Conservation (phyloP, 2,797 vertebrate genomes). For the Phaenicophaeus curvirostris region DNA sequence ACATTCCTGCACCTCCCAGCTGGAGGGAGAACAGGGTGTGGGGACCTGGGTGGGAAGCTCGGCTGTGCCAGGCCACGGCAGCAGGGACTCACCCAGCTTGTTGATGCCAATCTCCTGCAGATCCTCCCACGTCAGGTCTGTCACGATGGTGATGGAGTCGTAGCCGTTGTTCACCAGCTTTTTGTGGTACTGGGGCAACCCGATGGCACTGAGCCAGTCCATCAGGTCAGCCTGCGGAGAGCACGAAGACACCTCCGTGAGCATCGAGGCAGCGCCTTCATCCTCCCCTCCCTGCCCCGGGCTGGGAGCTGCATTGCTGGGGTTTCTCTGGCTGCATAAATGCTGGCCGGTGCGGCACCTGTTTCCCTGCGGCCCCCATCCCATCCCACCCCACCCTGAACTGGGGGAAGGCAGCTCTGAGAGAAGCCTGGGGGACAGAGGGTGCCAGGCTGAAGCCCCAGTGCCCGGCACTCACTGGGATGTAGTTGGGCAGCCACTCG, state of each 20-base stretch:
- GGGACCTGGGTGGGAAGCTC: neutral
- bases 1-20: neutral
- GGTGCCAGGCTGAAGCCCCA: neutral
- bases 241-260: neutral
- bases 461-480: conserved; percentile 82
- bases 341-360: accelerated
- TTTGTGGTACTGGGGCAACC: conserved; percentile 90
- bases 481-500: conserved; percentile 94
- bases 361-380: neutral
- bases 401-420: neutral
- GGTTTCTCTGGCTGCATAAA: neutral
- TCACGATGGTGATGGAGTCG: conserved; percentile 92
- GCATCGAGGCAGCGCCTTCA: neutral
- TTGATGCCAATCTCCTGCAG: conserved; percentile 97
- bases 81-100: conserved; percentile 86
- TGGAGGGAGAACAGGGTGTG: accelerated
- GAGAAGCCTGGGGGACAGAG: neutral
- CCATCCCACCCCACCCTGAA: neutral
- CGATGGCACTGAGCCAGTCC: conserved; percentile 92
- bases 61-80: neutral
- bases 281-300: neutral
- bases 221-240: conserved; percentile 82
- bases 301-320: neutral
- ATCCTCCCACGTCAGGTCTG: conserved; percentile 95
- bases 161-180: conserved; percentile 93